phyloP scores from a whole-genome alignment of 2,113 vertebrate species.

The Pterocles orientalis region DNA sequence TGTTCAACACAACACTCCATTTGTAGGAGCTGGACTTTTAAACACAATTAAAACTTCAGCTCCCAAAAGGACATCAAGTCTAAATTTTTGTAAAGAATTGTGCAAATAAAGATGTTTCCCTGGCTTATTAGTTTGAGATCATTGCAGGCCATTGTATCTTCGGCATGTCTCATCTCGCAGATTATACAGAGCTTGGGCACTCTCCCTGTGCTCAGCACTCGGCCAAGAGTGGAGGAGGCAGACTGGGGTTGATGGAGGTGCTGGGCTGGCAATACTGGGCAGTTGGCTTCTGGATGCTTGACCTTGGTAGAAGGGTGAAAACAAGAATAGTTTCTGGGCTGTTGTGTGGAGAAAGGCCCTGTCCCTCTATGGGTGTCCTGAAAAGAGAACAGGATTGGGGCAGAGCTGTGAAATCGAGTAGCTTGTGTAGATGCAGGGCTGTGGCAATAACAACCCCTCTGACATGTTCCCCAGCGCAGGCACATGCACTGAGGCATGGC shows the following conservation, averaged over 20 bases:
- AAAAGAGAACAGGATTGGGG: not conserved
- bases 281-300: not conserved
- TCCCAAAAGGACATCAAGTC: not conserved
- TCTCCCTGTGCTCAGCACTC: not conserved
- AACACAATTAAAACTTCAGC: conserved; percentile 17
- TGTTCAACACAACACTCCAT: not conserved
- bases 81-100: not conserved
- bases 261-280: not conserved
- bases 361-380: not conserved
- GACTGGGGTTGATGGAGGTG: not conserved
- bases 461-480: not conserved
- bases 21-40: not conserved
- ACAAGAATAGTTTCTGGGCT: not conserved
- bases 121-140: not conserved
- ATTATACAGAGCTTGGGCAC: not conserved
- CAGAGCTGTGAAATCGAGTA: not conserved
- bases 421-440: not conserved
- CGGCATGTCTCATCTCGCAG: not conserved
- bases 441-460: not conserved
- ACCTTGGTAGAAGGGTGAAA: not conserved
- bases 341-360: not conserved
- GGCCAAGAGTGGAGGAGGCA: not conserved
- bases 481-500: not conserved
- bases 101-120: not conserved
- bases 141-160: not conserved